Conservation (phyloP, 2,888 invertebrate genomes). For the Aphidoletes aphidimyza region DNA sequence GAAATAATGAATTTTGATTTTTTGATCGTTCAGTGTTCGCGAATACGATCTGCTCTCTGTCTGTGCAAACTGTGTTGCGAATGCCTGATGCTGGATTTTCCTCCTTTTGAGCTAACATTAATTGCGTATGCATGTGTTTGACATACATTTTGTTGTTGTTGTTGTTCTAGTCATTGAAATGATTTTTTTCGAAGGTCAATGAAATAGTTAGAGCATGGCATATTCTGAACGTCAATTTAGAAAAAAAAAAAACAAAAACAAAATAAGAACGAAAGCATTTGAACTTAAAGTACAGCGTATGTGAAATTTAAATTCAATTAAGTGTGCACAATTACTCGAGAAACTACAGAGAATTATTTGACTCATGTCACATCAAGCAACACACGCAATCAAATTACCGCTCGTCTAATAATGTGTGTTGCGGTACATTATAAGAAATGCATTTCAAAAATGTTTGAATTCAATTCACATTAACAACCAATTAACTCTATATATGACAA, state of each 20-base stretch:
- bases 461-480: slow-evolving; percentile 27
- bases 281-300: background rate
- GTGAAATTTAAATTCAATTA: slow-evolving; percentile 9
- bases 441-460: too few species aligned
- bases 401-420: too few species aligned
- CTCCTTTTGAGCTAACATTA: background rate
- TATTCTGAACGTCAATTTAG: background rate
- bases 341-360: background rate
- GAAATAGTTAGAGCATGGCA: slow-evolving; percentile 48
- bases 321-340: background rate
- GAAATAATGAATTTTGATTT: slow-evolving; percentile 14
- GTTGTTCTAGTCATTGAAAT: slow-evolving; percentile 31
- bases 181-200: slow-evolving; percentile 33
- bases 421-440: too few species aligned
- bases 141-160: slow-evolving; percentile 8
- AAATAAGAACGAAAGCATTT: background rate
- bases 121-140: slow-evolving; percentile 42
- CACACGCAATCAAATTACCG: too few species aligned
- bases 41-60: too few species aligned
- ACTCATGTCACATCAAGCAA: background rate
- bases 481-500: background rate
- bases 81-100: background rate
- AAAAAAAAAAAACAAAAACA: background rate
- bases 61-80: background rate
- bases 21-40: background rate